Percentiles rank a stretch among this genome's conserved stretches.
phyloP scores from a whole-genome alignment of 2,113 vertebrate species.

The Cnemophilus loriae region DNA sequence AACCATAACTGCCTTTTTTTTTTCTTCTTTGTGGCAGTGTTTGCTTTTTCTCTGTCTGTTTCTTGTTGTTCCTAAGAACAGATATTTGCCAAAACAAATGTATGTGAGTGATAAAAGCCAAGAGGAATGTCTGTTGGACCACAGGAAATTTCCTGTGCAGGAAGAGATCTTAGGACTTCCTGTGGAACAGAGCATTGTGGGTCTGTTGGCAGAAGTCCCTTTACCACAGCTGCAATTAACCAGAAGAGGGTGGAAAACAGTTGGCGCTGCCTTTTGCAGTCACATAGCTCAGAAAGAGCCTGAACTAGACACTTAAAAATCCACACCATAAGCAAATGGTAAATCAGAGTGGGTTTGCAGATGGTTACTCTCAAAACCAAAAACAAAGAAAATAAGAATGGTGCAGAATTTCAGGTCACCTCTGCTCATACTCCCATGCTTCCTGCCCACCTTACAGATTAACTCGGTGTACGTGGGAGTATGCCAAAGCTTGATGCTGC shows the following conservation, averaged over 20 bases:
- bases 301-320: not conserved
- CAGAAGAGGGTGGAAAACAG: conserved; percentile 26
- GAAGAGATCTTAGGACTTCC: conserved; percentile 89
- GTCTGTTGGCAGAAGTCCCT: conserved; percentile 75
- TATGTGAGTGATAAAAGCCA: conserved; percentile 74
- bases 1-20: conserved; percentile 13
- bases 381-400: not conserved
- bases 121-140: conserved; percentile 80
- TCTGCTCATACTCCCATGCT: not conserved
- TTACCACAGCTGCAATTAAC: conserved; percentile 76
- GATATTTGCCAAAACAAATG: conserved; percentile 78
- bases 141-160: conserved; percentile 92
- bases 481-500: not conserved
- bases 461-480: not conserved
- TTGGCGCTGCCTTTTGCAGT: not conserved
- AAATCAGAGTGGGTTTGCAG: conserved; percentile 2
- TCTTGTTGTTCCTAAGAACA: conserved; percentile 71
- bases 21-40: not conserved
- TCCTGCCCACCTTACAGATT: not conserved
- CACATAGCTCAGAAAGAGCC: not conserved
- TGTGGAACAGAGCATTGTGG: conserved; percentile 80
- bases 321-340: not conserved
- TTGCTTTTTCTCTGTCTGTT: conserved; percentile 64
- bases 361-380: not conserved
- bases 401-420: not conserved